These are phyloP conservation scores for Spodoptera littoralis DNA, from an alignment of 2,888 invertebrate genomes.

Conservation along the genomic window DNA sequence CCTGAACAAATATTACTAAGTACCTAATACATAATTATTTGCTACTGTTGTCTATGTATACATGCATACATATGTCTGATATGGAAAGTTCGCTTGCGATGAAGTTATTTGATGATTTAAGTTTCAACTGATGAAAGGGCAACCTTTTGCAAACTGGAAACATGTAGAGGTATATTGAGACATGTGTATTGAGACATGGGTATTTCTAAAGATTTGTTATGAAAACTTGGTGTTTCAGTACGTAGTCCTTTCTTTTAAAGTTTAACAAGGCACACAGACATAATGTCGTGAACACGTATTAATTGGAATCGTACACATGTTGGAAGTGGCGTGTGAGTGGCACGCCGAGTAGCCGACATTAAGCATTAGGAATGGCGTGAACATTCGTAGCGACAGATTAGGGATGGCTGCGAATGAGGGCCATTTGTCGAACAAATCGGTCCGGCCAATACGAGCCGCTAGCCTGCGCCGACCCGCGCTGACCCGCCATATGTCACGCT, in stretches of 20 bases:
- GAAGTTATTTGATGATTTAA: constrained; percentile 12
- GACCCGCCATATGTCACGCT: constrained; percentile 32
- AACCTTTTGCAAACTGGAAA: constrained; percentile 1
- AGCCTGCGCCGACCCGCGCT: constrained; percentile 4
- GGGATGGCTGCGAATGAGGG: constrained; percentile 21
- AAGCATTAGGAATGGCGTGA: constrained; percentile 31
- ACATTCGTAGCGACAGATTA: constrained; percentile 49
- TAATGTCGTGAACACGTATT: neutral
- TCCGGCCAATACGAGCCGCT: constrained; percentile 12
- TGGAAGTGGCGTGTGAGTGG: constrained; percentile 20
- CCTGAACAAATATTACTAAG: too few species aligned
- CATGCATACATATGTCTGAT: neutral
- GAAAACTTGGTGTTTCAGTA: constrained; percentile 11
- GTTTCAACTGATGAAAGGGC: constrained; percentile 7
- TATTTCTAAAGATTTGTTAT: constrained; percentile 1
- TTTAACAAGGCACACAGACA: neutral
- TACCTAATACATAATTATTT: too few species aligned
- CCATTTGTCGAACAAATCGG: constrained; percentile 41
- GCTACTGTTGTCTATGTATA: too few species aligned
- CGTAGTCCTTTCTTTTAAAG: too few species aligned
- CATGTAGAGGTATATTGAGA: too few species aligned
- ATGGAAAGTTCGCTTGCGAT: neutral
- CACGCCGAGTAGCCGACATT: constrained; percentile 19
- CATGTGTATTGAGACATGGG: too few species aligned
- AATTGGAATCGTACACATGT: constrained; percentile 8